Evolutionary conservation across 2,797 vertebrate species (phyloP).

Genomic region (Propithecus perrieri): DNA sequence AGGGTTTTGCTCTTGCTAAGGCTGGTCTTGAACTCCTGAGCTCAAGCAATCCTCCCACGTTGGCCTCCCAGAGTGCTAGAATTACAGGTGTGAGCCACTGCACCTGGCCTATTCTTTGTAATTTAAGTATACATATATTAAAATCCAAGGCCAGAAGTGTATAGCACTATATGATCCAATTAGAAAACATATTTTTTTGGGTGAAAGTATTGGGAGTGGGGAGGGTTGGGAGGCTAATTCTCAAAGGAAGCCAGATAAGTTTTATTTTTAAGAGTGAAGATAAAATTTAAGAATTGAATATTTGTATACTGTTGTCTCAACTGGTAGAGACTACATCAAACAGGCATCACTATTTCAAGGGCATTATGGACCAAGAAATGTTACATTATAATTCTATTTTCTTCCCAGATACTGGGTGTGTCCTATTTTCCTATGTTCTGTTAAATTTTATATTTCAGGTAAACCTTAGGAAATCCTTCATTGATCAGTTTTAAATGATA

Average conservation of each 20-base stretch:
- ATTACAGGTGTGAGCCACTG: no score
- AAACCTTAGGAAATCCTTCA: background rate
- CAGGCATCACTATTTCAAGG: background rate
- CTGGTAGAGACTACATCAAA: background rate
- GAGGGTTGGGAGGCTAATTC: background rate
- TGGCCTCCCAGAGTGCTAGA: no score
- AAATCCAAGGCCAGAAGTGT: background rate
- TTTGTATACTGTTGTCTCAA: background rate
- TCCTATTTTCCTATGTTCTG: background rate
- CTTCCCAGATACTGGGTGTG: background rate
- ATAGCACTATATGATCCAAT: background rate
- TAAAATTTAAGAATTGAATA: background rate
- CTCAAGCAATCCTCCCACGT: no score
- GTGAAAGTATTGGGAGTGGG: background rate
- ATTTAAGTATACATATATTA: background rate
- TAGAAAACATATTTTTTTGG: slow-evolving; percentile 2
- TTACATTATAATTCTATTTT: background rate
- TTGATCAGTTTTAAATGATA: background rate
- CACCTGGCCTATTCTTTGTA: background rate
- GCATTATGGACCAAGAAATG: background rate
- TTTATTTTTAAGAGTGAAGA: slow-evolving; percentile 42
- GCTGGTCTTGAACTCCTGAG: no score
- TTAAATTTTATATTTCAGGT: slow-evolving; percentile 15
- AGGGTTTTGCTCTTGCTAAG: no score
- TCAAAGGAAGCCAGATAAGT: background rate